These are phyloP conservation scores for Pyrgilauda ruficollis DNA, from an alignment of 2,113 vertebrate genomes.

Conservation along the genomic window DNA sequence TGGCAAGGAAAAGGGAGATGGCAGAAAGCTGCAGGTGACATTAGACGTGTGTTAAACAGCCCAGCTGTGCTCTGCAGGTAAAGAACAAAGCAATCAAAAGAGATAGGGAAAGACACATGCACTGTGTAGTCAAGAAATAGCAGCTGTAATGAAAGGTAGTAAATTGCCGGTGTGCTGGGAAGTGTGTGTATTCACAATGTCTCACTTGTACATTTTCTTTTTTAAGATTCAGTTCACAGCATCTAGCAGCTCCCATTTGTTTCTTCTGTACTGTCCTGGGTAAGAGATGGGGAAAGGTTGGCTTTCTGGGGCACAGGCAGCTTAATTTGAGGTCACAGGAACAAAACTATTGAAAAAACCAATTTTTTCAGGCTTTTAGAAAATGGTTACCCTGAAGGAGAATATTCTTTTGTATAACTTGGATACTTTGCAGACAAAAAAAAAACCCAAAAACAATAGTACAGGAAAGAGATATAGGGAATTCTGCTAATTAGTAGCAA, in stretches of 20 bases:
- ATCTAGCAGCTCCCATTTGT: neutral
- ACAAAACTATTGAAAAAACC: neutral
- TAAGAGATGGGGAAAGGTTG: neutral
- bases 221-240: neutral
- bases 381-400: neutral
- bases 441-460: neutral
- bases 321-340: neutral
- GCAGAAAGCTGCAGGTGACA: neutral
- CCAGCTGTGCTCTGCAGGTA: conserved; percentile 52
- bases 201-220: neutral
- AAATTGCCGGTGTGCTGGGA: neutral
- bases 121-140: neutral
- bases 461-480: neutral
- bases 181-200: neutral
- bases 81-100: conserved; percentile 49
- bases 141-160: neutral
- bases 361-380: neutral
- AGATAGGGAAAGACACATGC: neutral
- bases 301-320: neutral
- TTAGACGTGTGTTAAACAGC: conserved; percentile 14
- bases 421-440: neutral
- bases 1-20: neutral
- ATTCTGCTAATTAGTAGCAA: conserved; percentile 17
- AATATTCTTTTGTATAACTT: neutral
- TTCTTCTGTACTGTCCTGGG: neutral